Evolutionary conservation across 2,888 invertebrate species (phyloP), one percentile per base, ranked within the genome.

Genomic region (Dexiosoma caninum): DNA sequence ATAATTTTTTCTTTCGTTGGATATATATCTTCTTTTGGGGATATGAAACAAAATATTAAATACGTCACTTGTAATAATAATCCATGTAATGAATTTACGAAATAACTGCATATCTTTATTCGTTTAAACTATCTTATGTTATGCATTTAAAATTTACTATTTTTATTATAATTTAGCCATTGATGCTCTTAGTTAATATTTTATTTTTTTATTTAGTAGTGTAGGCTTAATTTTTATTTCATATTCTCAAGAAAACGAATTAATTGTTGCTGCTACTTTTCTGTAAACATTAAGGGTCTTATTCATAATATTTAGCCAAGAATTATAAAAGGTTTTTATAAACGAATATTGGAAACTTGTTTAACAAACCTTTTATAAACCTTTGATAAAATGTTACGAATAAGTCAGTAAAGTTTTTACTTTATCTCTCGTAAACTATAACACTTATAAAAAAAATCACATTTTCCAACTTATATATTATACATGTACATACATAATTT

Each of bases 191-290:
- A 21, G 6, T 70, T 10, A 14, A 32, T 14, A 9, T 32, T 27
- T 32, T 21, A 16, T 21, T n/a, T 32, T 44, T 62, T 19, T 51
- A 2, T 79, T 60, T 69, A 42, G 55, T 79, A 67, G 62, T 44
- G 53, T 79, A 74, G 64, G 35, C 46, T 40, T 55, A 53, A 14
- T 46, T 60, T 60, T 21, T 21, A 16, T 10, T 53, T 60, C 1
- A 57, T 42, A 64, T 46, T 72, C 46, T 62, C 64, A 44, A 64
- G 44, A 51, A 30, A 64, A 78, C 70, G 74, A 77, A 78, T 76
- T 78, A 78, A 83, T 83, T 83, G 83, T 80, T 83, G 83, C 83
- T 83, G 83, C 83, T 83, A 81, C 83, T 80, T 81, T 82, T 74
- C 59, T 60, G 51, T 60, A 69, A 76, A 69, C 12, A 35, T 57